phyloP scores from a whole-genome alignment of 2,888 invertebrate genomes.

The Ametastegia equiseti region DNA sequence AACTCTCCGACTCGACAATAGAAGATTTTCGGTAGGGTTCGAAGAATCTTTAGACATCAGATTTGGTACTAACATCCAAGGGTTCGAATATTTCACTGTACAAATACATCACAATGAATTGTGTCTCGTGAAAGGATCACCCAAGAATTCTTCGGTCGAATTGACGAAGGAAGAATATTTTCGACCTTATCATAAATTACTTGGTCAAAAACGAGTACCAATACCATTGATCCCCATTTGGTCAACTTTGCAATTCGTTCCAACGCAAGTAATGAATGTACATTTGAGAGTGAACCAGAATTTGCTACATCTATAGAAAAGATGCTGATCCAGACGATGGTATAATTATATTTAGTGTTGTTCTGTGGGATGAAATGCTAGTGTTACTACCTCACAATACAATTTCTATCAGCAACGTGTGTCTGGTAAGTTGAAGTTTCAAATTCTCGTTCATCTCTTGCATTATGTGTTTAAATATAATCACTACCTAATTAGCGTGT shows the following conservation, averaged over 20 bases:
- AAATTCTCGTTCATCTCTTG: not conserved
- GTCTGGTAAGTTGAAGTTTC: too few species aligned
- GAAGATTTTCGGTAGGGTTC: not conserved
- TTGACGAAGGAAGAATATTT: not conserved
- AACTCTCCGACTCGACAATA: not conserved
- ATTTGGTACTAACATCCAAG: not conserved
- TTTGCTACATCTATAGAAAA: too few species aligned
- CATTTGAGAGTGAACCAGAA: too few species aligned
- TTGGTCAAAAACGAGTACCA: not conserved
- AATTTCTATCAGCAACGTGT: too few species aligned
- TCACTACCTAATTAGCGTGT: slow-evolving; percentile 7
- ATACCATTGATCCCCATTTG: not conserved
- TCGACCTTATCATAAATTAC: not conserved
- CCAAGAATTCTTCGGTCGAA: not conserved
- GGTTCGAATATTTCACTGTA: not conserved
- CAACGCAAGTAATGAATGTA: too few species aligned
- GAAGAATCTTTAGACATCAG: not conserved
- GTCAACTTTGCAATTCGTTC: not conserved
- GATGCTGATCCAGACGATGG: too few species aligned
- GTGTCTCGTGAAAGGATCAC: not conserved
- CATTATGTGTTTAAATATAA: slow-evolving; percentile 12
- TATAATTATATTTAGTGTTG: too few species aligned
- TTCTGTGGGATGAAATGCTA: too few species aligned
- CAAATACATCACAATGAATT: not conserved
- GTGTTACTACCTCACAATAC: too few species aligned